Base-by-base conservation (phyloP, 2,888 invertebrate species). In the Zaprionus lineosus region DNA sequence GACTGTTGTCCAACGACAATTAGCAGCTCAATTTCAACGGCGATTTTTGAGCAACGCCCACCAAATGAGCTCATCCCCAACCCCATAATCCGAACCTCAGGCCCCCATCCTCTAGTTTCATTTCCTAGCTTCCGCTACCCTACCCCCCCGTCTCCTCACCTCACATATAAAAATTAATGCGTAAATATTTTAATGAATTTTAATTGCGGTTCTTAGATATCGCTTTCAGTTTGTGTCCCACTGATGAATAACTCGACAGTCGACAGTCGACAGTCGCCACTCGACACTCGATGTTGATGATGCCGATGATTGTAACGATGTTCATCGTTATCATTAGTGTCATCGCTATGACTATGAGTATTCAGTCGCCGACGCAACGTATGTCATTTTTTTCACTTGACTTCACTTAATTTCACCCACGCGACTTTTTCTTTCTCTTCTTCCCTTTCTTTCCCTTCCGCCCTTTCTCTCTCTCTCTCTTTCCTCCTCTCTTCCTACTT, bases 161-260 rank as follows among this genome's bases (percentile, higher is more conserved):
- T 3, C 19, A n/a, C 37, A 40, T 44, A 58, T 62, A 39, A 46
- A 66, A 75, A 71, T 62, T 52, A 43, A 74, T 68, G 73, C 52
- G 65, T 43, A 61, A 65, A 62, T 63, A 58, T 57, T 78, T 78
- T 70, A 67, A 77, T 77, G 78, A 74, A 78, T 77, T 84, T 82
- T 70, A 84, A 77, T 84, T 77, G 85, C 57, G 19, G 58, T 43
- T 66, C 55, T 77, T 82, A 63, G 84, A 81, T 74, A 77, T 60
- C 47, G 68, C 56, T 14, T 18, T 75, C 53, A 72, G 62, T 75
- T 67, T 60, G 46, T 73, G 52, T 16, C 56, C 53, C 69, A 57
- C 62, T 51, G 77, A 63, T 74, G 81, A 79, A 71, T 75, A 73
- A 79, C 67, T 55, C 66, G 15, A 33, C 24, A 53, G 33, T 31